A percentile compares a stretch with the other conserved stretches of the same genome.
Conservation (phyloP, 2,113 vertebrate species). For the Trochalopteron elliotii region DNA sequence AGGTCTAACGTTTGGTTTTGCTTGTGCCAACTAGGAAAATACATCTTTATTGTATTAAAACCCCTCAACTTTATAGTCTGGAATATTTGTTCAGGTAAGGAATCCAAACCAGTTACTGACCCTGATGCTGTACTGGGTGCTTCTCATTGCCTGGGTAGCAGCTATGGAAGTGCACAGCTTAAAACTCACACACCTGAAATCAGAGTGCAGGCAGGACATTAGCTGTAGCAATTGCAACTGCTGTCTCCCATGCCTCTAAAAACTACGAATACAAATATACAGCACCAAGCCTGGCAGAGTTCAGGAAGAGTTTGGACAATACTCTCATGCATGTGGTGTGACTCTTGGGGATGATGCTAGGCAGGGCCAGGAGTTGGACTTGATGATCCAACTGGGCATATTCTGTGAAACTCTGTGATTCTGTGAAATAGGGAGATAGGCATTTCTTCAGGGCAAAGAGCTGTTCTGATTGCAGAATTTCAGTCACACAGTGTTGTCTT, state of each 20-base stretch:
- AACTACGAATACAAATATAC: background rate
- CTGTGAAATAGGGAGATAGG: background rate
- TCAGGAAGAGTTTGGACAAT: background rate
- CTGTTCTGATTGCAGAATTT: background rate
- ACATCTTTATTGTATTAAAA: background rate
- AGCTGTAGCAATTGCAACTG: background rate
- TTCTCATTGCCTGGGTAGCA: background rate
- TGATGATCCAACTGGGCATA: fast-evolving
- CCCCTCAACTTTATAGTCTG: fast-evolving
- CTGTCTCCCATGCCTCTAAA: background rate
- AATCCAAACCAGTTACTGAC: background rate
- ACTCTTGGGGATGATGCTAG: background rate
- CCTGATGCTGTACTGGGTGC: background rate
- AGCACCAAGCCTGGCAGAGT: background rate
- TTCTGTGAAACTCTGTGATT: background rate
- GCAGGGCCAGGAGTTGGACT: background rate
- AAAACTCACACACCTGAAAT: background rate
- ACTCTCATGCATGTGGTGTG: background rate
- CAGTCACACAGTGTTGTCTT: background rate
- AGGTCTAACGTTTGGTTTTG: background rate
- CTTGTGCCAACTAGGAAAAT: background rate
- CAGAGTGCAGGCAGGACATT: background rate
- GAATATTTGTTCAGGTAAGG: background rate
- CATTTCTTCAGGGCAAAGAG: background rate
- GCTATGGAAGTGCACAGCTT: background rate